Conservation (phyloP, 2,797 vertebrate genomes). For the Champsocephalus gunnari region DNA sequence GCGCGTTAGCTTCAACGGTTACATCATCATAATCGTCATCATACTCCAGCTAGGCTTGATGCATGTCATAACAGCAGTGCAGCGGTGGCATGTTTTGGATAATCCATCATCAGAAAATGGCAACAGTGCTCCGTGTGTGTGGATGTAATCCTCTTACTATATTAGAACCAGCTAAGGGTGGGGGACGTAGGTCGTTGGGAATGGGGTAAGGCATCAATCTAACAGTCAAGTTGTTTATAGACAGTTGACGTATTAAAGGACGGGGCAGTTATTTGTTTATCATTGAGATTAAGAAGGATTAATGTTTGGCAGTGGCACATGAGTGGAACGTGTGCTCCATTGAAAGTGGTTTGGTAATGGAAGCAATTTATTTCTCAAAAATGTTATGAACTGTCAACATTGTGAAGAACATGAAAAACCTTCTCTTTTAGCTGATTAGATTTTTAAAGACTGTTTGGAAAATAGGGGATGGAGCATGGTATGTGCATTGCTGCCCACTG, state of each 20-base stretch:
- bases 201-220: slow-evolving; percentile 23
- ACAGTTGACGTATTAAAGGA: slow-evolving; percentile 16
- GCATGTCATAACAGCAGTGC: slow-evolving; percentile 69
- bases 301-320: no score
- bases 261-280: slow-evolving; percentile 8
- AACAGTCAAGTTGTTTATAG: slow-evolving; percentile 10
- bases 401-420: background rate
- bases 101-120: slow-evolving; percentile 80
- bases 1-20: slow-evolving; percentile 49
- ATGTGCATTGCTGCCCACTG: background rate
- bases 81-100: slow-evolving; percentile 78
- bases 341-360: background rate
- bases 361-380: background rate
- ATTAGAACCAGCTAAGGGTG: slow-evolving; percentile 64
- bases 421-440: background rate
- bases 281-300: background rate
- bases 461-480: background rate
- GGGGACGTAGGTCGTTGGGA: slow-evolving; percentile 65
- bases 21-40: slow-evolving; percentile 72
- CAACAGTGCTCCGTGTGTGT: slow-evolving; percentile 50
- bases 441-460: background rate
- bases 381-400: no score
- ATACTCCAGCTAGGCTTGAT: slow-evolving; percentile 37
- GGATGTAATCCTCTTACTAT: slow-evolving; percentile 79
- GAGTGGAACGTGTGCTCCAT: background rate